These are phyloP conservation scores for Popillia japonica DNA, from an alignment of 1,140 invertebrate genomes.

Conservation along the genomic window DNA sequence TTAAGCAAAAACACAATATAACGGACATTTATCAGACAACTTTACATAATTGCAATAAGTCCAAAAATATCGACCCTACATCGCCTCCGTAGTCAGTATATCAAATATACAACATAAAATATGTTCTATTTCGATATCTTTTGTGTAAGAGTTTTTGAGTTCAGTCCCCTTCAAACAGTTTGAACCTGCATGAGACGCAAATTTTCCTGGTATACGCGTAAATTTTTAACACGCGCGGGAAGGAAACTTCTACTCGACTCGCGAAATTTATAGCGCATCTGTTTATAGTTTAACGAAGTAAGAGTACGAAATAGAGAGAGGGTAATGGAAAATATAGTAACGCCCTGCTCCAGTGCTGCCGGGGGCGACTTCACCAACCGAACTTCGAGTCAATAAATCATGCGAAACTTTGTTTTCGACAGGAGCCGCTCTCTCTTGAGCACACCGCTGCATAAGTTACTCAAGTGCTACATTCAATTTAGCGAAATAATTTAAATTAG, in stretches of 20 bases:
- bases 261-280: slow-evolving; percentile 32
- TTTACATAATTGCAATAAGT: too few relatives aligned
- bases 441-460: slow-evolving; percentile 32
- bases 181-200: too few relatives aligned
- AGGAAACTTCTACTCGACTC: background rate
- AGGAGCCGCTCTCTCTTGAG: background rate
- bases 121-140: too few relatives aligned
- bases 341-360: background rate
- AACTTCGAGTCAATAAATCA: slow-evolving; percentile 31
- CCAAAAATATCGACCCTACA: too few relatives aligned
- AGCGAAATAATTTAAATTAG: slow-evolving; percentile 32
- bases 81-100: too few relatives aligned
- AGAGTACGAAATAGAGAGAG: background rate
- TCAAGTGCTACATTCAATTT: slow-evolving; percentile 36
- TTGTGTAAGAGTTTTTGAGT: too few relatives aligned
- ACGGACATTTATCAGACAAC: too few relatives aligned
- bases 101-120: too few relatives aligned
- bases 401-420: slow-evolving; percentile 38
- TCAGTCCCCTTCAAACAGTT: too few relatives aligned
- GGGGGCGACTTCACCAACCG: background rate
- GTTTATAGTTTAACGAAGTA: slow-evolving; percentile 36
- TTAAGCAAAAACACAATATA: too few relatives aligned
- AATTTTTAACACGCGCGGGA: too few relatives aligned
- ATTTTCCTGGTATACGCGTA: too few relatives aligned
- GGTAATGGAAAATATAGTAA: slow-evolving; percentile 5